Base-by-base conservation (phyloP, 2,113 vertebrate species). In the Scytalopus superciliaris region DNA sequence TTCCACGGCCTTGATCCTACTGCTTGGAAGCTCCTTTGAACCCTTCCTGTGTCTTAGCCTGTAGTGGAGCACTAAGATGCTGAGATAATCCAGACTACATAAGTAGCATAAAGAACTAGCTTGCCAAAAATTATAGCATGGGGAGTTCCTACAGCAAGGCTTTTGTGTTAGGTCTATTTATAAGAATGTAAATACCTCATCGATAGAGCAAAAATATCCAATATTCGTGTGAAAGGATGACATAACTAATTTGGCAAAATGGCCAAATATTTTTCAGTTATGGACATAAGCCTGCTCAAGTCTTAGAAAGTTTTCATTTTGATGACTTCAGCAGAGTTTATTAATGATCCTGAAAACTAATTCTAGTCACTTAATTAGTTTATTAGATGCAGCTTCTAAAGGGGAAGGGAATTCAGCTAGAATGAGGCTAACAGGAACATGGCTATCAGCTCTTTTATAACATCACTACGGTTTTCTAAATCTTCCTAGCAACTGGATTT, bases 301-400 rank as follows among this genome's bases (percentile, higher is more conserved):
- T 96, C 94, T 15, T 63, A 21, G 63, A 87, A 85, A 92, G 67
- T 66, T 94, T 86, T 89, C 68, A 85, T 94, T 95, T 96, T 88
- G 64, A 79, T 95, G 82, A 85, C 52, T 96, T 96, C 93, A 97
- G 86, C 60, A 57, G 25, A 83, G n/a, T 56, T 80, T 96, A 55
- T 91, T 97, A 95, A 95, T 94, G 78, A 93, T 94, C 74, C 75
- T 94, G 95, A 77, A 96, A 97, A 92, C 55, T 59, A 94, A 90
- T 62, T 95, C 57, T 53, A 53, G 87, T 94, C 64, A 78, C 49
- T 89, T 95, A 96, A 95, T 96, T 93, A 93, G 92, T 82, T 96
- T 87, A 90, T 28, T 96, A 23, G 9, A 55, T 97, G 85, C 77
- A 95, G 53, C 79, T 87, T 95, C 77, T 95, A 87, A 94, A 94